Conservation (phyloP, 2,797 vertebrate genomes). For the Bovichtus variegatus region DNA sequence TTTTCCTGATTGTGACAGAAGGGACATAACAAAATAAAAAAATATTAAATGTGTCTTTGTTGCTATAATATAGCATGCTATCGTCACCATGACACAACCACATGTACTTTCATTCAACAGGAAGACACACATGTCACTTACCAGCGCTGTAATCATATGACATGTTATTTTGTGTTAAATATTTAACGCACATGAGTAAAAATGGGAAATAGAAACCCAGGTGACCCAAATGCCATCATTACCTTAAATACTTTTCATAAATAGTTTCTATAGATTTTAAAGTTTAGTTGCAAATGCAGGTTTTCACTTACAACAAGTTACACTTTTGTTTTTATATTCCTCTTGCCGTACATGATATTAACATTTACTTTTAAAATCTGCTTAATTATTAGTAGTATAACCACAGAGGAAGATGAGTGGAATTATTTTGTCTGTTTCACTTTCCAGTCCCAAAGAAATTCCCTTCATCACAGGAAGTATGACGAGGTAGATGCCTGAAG, state of each 20-base stretch:
- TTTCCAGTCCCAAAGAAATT: constrained; percentile 63
- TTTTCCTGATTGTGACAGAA: background rate
- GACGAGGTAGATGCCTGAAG: constrained; percentile 5
- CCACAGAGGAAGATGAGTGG: background rate
- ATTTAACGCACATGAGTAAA: background rate
- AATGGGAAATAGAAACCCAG: background rate
- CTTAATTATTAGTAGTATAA: background rate
- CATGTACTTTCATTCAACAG: too few species aligned
- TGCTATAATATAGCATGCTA: background rate
- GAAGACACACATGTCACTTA: too few species aligned
- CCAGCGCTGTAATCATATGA: background rate
- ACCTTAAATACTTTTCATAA: background rate
- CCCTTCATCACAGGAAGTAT: constrained; percentile 43
- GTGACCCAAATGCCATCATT: background rate
- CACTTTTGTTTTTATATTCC: background rate
- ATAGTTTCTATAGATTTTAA: background rate
- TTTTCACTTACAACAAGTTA: background rate
- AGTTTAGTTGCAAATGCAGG: background rate
- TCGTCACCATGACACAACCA: background rate
- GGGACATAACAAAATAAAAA: background rate
- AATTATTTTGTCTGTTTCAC: constrained; percentile 57
- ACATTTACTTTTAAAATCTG: background rate
- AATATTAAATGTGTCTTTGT: background rate
- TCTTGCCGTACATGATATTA: background rate
- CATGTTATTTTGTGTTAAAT: background rate